Base-by-base conservation (phyloP, 2,797 vertebrate species). In the Lycodopsis pacificus region DNA sequence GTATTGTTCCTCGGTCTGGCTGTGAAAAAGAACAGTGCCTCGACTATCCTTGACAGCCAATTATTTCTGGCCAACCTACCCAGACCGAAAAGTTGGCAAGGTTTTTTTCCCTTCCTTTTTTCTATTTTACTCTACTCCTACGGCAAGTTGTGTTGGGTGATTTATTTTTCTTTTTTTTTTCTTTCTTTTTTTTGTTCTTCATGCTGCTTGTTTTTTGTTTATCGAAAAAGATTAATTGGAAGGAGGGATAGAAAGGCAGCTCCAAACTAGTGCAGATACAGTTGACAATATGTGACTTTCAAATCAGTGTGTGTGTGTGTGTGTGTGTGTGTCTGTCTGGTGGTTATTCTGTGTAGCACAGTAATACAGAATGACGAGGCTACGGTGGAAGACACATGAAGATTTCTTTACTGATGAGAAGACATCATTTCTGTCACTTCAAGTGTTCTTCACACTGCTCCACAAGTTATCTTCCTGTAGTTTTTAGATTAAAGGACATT, bases 11-110 rank as follows among this genome's bases (percentile, higher is more conserved):
- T 84, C 67, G 10, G 75, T 77, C 79, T 86, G 81, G 82, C 89
- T 88, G 76, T 75, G 81, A 87, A 91, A 93, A 89, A 89, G 86
- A 91, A 89, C 89, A 82, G 76, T 65, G 84, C 86, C 86, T 89
- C 92, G 87, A 88, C 86, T 77, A 78, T 86, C 79, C 86, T 81
- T 94, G 92, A 94, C 93, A 94, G 89, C 92, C 93, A 94, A 95
- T 94, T 94, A 94, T 95, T 94, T 92, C 89, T 94, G 89, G 87
- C 90, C 94, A 95, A 89, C 88, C 88, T 92, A 91, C 89, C 92
- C 86, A 91, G 79, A 90, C 92, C 71, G 72, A 89, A 89, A 91
- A 89, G 81, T 88, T 92, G 84, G 86, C 84, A 74, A 20, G 72
- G 12, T 54, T 82, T 66, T 83, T 78, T 74, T 36, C 19, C 62